Evolutionary conservation across 2,797 vertebrate genomes (phyloP).

Genomic region (Squalus acanthias): DNA sequence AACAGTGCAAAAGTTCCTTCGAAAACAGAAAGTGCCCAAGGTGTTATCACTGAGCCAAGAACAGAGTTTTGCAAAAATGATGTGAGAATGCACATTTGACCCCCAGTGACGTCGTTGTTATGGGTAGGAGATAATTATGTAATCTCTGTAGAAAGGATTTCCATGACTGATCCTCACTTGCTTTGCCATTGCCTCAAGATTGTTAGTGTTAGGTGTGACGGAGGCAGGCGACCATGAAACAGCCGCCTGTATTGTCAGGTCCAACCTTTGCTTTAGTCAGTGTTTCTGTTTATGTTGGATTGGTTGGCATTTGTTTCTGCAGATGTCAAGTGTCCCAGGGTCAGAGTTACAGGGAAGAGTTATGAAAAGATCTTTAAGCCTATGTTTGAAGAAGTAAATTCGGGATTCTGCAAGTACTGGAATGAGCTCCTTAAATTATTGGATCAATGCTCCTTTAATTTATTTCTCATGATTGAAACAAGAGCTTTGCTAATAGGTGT

Average conservation of each 20-base stretch:
- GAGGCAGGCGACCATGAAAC: neutral
- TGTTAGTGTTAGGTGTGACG: neutral
- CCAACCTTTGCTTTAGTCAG: neutral
- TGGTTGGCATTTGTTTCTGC: neutral
- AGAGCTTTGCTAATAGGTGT: too few species aligned
- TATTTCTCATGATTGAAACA: too few species aligned
- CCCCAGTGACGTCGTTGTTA: neutral
- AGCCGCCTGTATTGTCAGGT: neutral
- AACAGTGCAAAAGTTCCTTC: neutral
- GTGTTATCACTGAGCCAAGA: neutral
- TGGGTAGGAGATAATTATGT: neutral
- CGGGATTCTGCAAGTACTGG: too few species aligned
- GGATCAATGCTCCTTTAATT: too few species aligned
- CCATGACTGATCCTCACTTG: neutral
- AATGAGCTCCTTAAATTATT: too few species aligned
- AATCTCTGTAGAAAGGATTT: neutral
- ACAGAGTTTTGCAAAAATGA: neutral
- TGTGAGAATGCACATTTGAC: neutral
- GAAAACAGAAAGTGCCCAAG: neutral
- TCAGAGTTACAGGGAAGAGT: neutral
- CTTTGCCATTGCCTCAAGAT: neutral
- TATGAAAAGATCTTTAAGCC: too few species aligned
- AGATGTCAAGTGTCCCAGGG: neutral
- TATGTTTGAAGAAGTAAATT: neutral
- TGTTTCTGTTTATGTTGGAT: neutral